Evolutionary conservation across 2,888 invertebrate species (phyloP).

Genomic region (Buathra laborator): DNA sequence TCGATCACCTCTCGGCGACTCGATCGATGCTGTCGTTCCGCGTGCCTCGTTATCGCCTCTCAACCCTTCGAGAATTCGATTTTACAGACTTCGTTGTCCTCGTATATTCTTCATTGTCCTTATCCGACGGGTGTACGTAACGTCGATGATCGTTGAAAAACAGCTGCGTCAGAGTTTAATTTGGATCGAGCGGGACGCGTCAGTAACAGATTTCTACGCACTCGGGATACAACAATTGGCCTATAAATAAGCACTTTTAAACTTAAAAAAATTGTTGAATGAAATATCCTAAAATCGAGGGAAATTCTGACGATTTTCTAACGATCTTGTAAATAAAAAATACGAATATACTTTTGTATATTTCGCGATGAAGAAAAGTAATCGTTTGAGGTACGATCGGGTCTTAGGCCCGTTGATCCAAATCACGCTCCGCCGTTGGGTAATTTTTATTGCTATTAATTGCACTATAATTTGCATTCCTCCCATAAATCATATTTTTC

Average conservation of each 20-base stretch:
- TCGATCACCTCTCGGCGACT: constrained; percentile 55
- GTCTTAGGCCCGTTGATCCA: no score
- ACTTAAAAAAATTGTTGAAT: background rate
- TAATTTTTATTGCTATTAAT: no score
- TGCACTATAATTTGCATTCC: no score
- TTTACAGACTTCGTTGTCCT: background rate
- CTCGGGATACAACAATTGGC: background rate
- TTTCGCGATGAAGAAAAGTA: no score
- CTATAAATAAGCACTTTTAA: background rate
- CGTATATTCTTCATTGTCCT: background rate
- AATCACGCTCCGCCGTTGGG: no score
- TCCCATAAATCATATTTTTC: no score
- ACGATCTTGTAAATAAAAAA: no score
- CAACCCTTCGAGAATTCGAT: constrained; percentile 22
- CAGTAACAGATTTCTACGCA: background rate
- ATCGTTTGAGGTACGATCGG: no score
- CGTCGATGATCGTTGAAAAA: background rate
- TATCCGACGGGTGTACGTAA: background rate
- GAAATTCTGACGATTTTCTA: no score
- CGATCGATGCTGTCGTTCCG: constrained; percentile 32
- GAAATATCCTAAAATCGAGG: no score
- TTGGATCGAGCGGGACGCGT: background rate
- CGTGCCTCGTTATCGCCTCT: constrained; percentile 56
- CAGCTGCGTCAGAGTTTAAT: background rate
- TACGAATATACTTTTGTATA: no score